Evolutionary conservation across 2,113 vertebrate species (phyloP).

Genomic region (Hippocampus mohnikei): DNA sequence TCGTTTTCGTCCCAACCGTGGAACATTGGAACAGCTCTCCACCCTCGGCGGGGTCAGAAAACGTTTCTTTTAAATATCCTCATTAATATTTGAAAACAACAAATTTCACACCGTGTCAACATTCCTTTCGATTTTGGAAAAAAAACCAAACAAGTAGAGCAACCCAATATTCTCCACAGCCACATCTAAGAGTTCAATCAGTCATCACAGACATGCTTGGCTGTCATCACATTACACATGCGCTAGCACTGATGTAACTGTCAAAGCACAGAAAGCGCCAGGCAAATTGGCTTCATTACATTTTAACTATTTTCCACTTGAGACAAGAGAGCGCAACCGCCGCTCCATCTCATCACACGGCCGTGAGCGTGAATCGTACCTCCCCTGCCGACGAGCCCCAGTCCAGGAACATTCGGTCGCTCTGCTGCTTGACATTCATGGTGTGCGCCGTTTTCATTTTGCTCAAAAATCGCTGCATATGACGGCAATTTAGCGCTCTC

Average conservation of each 20-base stretch:
- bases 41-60: no score
- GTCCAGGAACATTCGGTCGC: constrained; percentile 55
- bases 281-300: constrained; percentile 35
- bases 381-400: constrained; percentile 9
- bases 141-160: background rate
- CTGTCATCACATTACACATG: constrained; percentile 2
- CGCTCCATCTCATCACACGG: constrained; percentile 27
- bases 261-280: constrained; percentile 13
- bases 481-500: constrained; percentile 70
- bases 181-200: background rate
- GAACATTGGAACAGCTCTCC: no score
- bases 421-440: constrained; percentile 64
- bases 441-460: constrained; percentile 59
- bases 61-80: background rate
- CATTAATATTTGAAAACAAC: background rate
- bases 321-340: constrained; percentile 9
- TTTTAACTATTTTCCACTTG: constrained; percentile 38
- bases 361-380: constrained; percentile 40
- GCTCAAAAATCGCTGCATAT: constrained; percentile 64
- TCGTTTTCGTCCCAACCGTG: no score
- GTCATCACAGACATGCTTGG: background rate
- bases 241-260: constrained; percentile 12
- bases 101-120: background rate
- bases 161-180: background rate
- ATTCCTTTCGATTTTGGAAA: background rate